Evolutionary conservation across 2,797 vertebrate genomes (phyloP).

Genomic region (Huso huso): DNA sequence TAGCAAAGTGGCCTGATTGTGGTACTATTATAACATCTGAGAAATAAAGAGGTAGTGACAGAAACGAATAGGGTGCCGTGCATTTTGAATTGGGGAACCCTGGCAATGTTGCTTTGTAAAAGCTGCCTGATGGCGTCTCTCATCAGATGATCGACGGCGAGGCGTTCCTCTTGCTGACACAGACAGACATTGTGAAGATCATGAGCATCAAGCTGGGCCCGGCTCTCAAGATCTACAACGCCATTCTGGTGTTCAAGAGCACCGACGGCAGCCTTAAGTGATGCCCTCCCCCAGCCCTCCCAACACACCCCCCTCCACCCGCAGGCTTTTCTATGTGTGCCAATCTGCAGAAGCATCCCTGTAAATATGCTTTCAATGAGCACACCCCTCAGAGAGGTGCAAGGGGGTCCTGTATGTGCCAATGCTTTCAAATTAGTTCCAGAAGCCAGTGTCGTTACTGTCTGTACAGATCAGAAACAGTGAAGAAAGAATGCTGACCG

Average conservation of each 20-base stretch:
- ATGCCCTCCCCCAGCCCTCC: conserved; percentile 27
- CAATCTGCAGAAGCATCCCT: conserved; percentile 43
- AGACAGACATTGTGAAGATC: conserved; percentile 97
- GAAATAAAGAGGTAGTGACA: neutral
- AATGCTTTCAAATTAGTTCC: neutral
- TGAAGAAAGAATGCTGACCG: no score
- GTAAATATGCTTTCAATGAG: conserved; percentile 38
- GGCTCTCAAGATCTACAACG: conserved; percentile 96
- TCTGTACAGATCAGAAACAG: no score
- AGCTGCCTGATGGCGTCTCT: conserved; percentile 8
- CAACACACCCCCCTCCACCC: conserved; percentile 1
- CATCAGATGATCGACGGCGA: conserved; percentile 93
- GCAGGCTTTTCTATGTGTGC: conserved; percentile 41
- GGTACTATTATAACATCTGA: neutral
- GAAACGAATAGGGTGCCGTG: no score
- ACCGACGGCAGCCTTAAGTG: conserved; percentile 88
- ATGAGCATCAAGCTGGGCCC: conserved; percentile 96
- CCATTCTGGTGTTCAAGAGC: conserved; percentile 96
- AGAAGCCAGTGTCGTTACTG: no score
- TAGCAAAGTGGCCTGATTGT: no score
- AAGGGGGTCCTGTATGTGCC: conserved; percentile 3
- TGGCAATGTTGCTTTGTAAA: neutral
- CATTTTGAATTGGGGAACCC: no score
- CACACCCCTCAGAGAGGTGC: conserved; percentile 52
- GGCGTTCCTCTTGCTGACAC: conserved; percentile 90